These are phyloP conservation scores for Euura lappo DNA, from an alignment of 1,140 invertebrate species.

Conservation along the genomic window DNA sequence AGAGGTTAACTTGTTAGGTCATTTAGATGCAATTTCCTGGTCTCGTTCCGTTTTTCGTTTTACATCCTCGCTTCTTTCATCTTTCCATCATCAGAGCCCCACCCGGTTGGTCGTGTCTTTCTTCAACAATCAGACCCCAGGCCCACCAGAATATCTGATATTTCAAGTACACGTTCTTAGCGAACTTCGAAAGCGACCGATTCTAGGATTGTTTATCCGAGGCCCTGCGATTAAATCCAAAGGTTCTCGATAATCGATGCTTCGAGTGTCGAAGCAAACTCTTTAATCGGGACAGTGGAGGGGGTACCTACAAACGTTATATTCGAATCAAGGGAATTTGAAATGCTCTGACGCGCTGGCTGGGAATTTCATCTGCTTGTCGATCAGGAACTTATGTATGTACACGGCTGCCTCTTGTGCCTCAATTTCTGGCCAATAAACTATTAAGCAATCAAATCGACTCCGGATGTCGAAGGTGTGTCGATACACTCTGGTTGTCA, in stretches of 20 bases:
- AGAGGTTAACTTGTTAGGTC: slow-evolving; percentile 6
- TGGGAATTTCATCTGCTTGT: too few relatives aligned
- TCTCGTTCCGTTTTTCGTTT: neutral
- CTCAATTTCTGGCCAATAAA: neutral
- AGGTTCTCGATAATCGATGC: too few relatives aligned
- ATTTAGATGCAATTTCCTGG: neutral
- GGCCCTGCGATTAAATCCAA: neutral
- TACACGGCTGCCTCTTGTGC: too few relatives aligned
- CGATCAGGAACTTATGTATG: too few relatives aligned
- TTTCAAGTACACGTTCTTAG: neutral
- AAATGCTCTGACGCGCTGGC: too few relatives aligned
- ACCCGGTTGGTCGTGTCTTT: neutral
- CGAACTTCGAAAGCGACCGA: neutral
- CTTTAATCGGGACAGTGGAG: too few relatives aligned
- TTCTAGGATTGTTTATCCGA: neutral
- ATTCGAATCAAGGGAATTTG: too few relatives aligned
- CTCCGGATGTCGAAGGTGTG: slow-evolving; percentile 41
- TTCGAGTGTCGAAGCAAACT: too few relatives aligned
- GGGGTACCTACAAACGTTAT: too few relatives aligned
- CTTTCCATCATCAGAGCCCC: neutral
- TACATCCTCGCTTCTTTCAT: neutral
- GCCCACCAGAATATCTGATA: too few relatives aligned
- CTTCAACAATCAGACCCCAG: neutral
- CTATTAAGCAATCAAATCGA: neutral
- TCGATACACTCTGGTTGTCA: slow-evolving; percentile 48